Percentiles rank a stretch among this genome's conserved stretches.
These are phyloP conservation scores for Platorchestia sp. DNA, from an alignment of 1,140 invertebrate genomes.

Conservation along the genomic window DNA sequence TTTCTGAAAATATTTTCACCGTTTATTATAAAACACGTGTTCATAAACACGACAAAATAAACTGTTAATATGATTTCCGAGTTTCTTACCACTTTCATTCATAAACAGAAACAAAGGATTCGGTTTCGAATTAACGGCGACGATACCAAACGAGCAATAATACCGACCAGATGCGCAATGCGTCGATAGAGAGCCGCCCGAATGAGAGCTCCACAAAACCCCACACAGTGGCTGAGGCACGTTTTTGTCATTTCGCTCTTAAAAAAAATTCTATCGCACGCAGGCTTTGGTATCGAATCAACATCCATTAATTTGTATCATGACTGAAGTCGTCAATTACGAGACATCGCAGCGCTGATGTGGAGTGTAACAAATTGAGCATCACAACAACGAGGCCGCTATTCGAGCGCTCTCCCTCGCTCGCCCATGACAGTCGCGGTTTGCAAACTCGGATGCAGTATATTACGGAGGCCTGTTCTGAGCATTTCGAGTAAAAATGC, in stretches of 20 bases:
- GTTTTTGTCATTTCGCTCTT: not conserved
- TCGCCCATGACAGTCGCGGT: not conserved
- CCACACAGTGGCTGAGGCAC: not conserved
- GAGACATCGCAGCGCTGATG: not conserved
- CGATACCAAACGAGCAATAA: not conserved
- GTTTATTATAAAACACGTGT: too few species aligned
- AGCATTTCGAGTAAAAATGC: not conserved
- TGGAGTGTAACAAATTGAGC: not conserved
- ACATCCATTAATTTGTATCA: conserved; percentile 2
- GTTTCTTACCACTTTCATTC: not conserved
- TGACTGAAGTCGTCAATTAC: not conserved
- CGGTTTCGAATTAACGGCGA: not conserved
- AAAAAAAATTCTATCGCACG: not conserved
- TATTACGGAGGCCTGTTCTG: not conserved
- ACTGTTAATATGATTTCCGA: too few species aligned
- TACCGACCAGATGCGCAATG: not conserved
- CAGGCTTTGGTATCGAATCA: not conserved
- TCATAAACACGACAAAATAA: too few species aligned
- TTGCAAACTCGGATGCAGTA: not conserved
- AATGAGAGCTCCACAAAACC: not conserved
- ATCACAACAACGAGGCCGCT: not conserved
- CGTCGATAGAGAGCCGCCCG: not conserved
- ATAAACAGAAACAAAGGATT: not conserved
- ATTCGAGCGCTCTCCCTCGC: not conserved
- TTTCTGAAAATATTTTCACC: not conserved